Percentiles rank a stretch among this genome's conserved stretches.
phyloP scores from a whole-genome alignment of 2,113 vertebrate genomes.

The Salvelinus alpinus region DNA sequence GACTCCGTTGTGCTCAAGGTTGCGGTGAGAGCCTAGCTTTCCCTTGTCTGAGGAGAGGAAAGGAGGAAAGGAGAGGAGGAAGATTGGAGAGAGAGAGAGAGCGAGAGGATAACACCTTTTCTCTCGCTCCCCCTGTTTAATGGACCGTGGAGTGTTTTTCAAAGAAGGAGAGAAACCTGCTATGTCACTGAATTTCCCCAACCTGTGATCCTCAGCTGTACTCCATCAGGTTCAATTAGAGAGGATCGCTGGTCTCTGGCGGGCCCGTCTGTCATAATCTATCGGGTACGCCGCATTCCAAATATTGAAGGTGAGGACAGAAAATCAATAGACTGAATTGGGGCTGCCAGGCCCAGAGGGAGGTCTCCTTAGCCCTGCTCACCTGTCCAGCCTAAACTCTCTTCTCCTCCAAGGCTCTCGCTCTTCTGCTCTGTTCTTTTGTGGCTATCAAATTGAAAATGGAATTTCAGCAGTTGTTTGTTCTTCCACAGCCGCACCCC shows the following conservation, averaged over 20 bases:
- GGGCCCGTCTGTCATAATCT: constrained; percentile 79
- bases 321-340: constrained; percentile 78
- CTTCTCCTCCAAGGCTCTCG: constrained; percentile 61
- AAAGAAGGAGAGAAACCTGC: constrained; percentile 64
- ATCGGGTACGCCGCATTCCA: constrained; percentile 70
- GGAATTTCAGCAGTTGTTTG: constrained; percentile 67
- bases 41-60: constrained; percentile 43
- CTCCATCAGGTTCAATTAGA: constrained; percentile 80
- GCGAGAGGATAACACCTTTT: constrained; percentile 21
- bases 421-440: constrained; percentile 53
- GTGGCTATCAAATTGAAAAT: constrained; percentile 58
- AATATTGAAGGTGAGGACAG: constrained; percentile 79
- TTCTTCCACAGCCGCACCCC: constrained; percentile 25
- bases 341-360: constrained; percentile 70
- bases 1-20: constrained; percentile 73
- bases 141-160: constrained; percentile 47
- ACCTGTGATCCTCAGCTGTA: constrained; percentile 71
- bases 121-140: constrained; percentile 32
- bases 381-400: constrained; percentile 56
- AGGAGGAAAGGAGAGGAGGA: constrained; percentile 41
- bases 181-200: constrained; percentile 66
- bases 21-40: constrained; percentile 64
- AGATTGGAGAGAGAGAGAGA: not conserved
- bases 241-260: constrained; percentile 69
- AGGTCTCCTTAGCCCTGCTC: constrained; percentile 68